Evolutionary conservation across 2,113 vertebrate species (phyloP).

Genomic region (Gavialis gangeticus): DNA sequence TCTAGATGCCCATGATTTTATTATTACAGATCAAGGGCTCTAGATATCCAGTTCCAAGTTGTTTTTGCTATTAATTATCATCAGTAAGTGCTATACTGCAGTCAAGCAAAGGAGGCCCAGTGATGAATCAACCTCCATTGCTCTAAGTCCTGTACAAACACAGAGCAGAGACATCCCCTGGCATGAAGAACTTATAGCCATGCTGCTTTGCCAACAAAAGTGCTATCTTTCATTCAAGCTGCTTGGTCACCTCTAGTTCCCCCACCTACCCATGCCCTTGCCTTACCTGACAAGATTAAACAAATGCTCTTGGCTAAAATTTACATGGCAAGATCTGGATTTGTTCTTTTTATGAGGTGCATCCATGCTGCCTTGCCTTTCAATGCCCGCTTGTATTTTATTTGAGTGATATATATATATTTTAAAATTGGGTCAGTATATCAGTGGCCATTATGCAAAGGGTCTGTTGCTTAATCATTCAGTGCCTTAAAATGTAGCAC

Average conservation of each 20-base stretch:
- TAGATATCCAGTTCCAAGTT: neutral
- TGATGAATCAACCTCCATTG: neutral
- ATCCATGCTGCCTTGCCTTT: neutral
- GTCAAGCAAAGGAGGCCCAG: neutral
- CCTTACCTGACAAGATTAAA: neutral
- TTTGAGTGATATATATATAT: neutral
- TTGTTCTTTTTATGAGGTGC: neutral
- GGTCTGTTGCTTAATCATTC: slow-evolving; percentile 29
- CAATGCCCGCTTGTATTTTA: neutral
- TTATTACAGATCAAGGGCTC: neutral
- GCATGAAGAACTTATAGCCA: neutral
- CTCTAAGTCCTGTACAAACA: neutral
- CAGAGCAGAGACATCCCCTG: neutral
- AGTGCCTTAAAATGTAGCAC: slow-evolving; percentile 2
- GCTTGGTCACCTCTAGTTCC: neutral
- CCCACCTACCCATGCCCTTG: neutral
- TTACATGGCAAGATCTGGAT: neutral
- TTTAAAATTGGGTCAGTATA: slow-evolving; percentile 9
- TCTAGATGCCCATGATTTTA: neutral
- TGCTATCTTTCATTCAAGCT: neutral
- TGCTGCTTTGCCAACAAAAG: neutral
- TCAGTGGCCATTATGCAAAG: neutral
- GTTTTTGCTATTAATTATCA: neutral
- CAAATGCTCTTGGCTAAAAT: neutral
- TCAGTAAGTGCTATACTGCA: neutral